These are phyloP conservation scores for Cebuella pygmaea DNA, from an alignment of 2,797 vertebrate species.

Conservation along the genomic window DNA sequence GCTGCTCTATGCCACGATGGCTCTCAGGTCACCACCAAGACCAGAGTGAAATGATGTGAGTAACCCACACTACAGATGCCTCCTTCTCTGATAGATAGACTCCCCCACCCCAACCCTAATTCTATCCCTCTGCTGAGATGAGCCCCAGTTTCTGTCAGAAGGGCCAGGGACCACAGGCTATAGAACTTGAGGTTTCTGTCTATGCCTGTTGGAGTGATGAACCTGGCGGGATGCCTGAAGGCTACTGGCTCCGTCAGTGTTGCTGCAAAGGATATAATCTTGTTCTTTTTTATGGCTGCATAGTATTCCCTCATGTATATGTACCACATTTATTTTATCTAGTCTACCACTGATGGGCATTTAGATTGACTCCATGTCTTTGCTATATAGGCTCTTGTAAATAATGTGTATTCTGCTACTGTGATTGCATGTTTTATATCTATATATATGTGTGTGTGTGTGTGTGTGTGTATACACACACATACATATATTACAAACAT, in stretches of 20 bases:
- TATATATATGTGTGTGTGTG: too few relatives aligned
- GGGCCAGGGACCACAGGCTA: conserved; percentile 89
- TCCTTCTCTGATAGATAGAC: neutral
- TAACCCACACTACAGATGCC: neutral
- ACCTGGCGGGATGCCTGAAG: conserved; percentile 96
- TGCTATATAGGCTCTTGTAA: neutral
- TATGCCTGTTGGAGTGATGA: conserved; percentile 96
- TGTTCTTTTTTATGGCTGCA: neutral
- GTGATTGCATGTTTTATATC: neutral
- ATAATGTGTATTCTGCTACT: neutral
- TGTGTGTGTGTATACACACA: too few relatives aligned
- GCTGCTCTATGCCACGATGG: neutral
- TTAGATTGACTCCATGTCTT: neutral
- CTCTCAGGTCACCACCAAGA: conserved; percentile 37
- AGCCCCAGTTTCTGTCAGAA: neutral
- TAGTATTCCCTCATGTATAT: neutral
- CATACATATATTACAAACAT: too few relatives aligned
- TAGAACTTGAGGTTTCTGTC: conserved; percentile 98
- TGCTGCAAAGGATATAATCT: neutral
- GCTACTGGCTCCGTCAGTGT: conserved; percentile 83
- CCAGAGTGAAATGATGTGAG: conserved; percentile 66
- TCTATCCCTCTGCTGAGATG: conserved; percentile 45
- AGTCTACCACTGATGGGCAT: neutral
- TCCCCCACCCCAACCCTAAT: conserved; percentile 29
- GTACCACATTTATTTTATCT: neutral